phyloP scores from a whole-genome alignment of 2,113 vertebrate species.

The Microtus richardsoni region DNA sequence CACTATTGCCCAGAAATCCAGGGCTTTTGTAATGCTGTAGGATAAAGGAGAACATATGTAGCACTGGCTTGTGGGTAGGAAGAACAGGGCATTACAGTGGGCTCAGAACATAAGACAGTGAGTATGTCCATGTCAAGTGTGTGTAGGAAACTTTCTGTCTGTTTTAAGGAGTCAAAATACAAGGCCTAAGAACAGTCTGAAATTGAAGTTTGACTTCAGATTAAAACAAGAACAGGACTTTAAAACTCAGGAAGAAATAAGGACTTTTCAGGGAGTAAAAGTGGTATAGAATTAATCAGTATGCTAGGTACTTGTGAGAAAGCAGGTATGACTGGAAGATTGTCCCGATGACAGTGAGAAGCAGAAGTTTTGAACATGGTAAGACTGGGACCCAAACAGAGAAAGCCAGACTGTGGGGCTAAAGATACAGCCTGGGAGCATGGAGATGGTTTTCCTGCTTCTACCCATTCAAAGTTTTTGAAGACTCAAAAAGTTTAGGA shows the following conservation, averaged over 20 bases:
- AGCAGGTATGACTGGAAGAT: not conserved
- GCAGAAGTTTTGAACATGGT: not conserved
- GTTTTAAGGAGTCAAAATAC: not conserved
- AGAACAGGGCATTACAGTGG: not conserved
- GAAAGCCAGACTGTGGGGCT: not conserved
- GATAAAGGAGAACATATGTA: not conserved
- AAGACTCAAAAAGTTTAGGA: not conserved
- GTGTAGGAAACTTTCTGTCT: not conserved
- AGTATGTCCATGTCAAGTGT: not conserved
- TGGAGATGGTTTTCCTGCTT: not conserved
- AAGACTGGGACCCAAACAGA: not conserved
- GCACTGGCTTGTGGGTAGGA: not conserved
- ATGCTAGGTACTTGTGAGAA: not conserved
- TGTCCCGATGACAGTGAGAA: not conserved
- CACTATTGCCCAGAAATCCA: not conserved
- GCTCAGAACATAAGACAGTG: not conserved
- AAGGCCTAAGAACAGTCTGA: not conserved
- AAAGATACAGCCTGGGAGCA: not conserved
- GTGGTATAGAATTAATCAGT: not conserved
- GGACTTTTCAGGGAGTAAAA: no score
- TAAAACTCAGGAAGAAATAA: not conserved
- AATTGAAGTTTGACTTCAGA: not conserved
- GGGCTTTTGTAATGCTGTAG: rapidly evolving
- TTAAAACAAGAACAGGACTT: not conserved
- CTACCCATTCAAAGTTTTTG: not conserved